phyloP scores from a whole-genome alignment of 1,140 invertebrate species.

The fruit fly (Drosophila melanogaster) region Release_6_plus_ISO1_MT NC_004354.4:9462501-9463000 shows the following conservation, averaged over 20 bases:
- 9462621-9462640: slow-evolving; percentile 20
- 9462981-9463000: neutral
- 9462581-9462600: slow-evolving; percentile 54
- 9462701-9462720: slow-evolving; percentile 60
- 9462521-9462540: slow-evolving; percentile 16
- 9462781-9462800: slow-evolving; percentile 38
- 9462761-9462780: slow-evolving; percentile 41
- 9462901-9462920: neutral
- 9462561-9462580: slow-evolving; percentile 62
- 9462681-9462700: neutral
- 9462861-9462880: slow-evolving; percentile 28
- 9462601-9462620: slow-evolving; percentile 58
- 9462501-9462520: slow-evolving; percentile 26
- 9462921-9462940: neutral
- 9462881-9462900: neutral
- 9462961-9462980: neutral
- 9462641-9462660: neutral
- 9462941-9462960: too few species aligned
- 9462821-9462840: slow-evolving; percentile 74
- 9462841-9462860: slow-evolving; percentile 45
- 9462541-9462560: slow-evolving; percentile 47
- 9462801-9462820: slow-evolving; percentile 60
- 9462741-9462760: slow-evolving; percentile 23
- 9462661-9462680: neutral
- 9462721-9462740: slow-evolving; percentile 49